Percentiles rank a stretch among this genome's conserved stretches.
These are phyloP conservation scores for Pseudonaja textilis DNA, from an alignment of 2,113 vertebrate genomes.

Conservation along the genomic window DNA sequence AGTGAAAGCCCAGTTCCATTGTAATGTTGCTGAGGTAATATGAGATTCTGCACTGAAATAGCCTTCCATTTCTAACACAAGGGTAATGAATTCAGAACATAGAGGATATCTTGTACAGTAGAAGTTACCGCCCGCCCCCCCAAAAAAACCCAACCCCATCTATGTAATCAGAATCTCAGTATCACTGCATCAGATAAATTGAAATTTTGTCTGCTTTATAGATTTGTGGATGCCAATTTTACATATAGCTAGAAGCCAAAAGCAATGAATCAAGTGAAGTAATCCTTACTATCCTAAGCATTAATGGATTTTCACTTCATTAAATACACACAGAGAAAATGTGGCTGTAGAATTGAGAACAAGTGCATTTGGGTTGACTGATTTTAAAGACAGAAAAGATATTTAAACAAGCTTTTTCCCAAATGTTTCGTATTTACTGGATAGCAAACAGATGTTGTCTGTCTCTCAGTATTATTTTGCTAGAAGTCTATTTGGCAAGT, in stretches of 20 bases:
- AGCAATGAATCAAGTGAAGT: slow-evolving; percentile 13
- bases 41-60: neutral
- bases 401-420: neutral
- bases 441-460: neutral
- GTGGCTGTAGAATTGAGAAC: neutral
- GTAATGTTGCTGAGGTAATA: neutral
- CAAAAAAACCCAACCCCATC: neutral
- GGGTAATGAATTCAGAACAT: neutral
- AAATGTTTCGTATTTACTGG: neutral
- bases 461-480: neutral
- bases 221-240: slow-evolving; percentile 10
- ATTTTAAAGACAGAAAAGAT: neutral
- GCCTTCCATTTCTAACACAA: neutral
- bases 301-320: slow-evolving; percentile 26
- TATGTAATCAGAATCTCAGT: slow-evolving; percentile 3
- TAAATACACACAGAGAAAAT: slow-evolving; percentile 4
- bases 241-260: slow-evolving; percentile 8
- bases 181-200: neutral
- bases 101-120: neutral
- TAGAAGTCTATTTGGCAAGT: neutral
- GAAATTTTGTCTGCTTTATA: slow-evolving; percentile 10
- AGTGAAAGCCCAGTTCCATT: neutral
- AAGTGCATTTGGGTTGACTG: slow-evolving; percentile 11
- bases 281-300: neutral
- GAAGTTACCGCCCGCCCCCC: neutral